Conservation (phyloP, 2,888 invertebrate species). For the Chirona hameri region DNA sequence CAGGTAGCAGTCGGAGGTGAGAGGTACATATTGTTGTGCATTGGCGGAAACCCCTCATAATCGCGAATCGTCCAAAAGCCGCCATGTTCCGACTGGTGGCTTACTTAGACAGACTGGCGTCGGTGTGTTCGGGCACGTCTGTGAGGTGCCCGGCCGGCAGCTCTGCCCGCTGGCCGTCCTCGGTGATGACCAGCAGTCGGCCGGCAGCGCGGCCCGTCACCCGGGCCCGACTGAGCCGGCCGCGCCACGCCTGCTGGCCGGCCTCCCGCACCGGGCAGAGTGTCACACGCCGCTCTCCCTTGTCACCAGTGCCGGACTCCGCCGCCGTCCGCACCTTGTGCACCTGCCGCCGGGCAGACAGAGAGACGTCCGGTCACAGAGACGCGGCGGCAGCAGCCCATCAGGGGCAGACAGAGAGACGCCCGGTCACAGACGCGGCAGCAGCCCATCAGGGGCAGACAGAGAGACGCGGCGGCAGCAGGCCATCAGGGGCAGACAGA, state of each 20-base stretch:
- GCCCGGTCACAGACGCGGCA: too few relatives aligned
- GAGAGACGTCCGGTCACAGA: background rate
- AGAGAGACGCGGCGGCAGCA: too few relatives aligned
- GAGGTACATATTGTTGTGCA: too few relatives aligned
- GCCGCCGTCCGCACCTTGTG: background rate
- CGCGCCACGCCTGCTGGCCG: background rate
- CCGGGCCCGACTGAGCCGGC: background rate
- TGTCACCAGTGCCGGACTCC: background rate
- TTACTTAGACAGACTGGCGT: background rate
- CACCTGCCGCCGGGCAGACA: background rate
- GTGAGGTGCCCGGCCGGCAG: constrained; percentile 13
- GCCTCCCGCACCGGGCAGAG: background rate
- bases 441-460: too few relatives aligned
- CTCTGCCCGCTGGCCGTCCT: background rate
- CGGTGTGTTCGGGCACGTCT: constrained; percentile 26
- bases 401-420: too few relatives aligned
- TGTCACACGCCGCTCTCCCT: background rate
- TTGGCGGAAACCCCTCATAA: too few relatives aligned
- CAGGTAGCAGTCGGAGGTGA: too few relatives aligned
- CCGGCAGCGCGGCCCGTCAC: background rate
- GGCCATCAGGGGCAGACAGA: too few relatives aligned
- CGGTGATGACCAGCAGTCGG: background rate
- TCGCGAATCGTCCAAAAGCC: too few relatives aligned
- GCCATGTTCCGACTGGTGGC: too few relatives aligned
- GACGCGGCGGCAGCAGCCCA: background rate